Conservation (phyloP, 2,113 vertebrate genomes). For the Siphamia tubifer region DNA sequence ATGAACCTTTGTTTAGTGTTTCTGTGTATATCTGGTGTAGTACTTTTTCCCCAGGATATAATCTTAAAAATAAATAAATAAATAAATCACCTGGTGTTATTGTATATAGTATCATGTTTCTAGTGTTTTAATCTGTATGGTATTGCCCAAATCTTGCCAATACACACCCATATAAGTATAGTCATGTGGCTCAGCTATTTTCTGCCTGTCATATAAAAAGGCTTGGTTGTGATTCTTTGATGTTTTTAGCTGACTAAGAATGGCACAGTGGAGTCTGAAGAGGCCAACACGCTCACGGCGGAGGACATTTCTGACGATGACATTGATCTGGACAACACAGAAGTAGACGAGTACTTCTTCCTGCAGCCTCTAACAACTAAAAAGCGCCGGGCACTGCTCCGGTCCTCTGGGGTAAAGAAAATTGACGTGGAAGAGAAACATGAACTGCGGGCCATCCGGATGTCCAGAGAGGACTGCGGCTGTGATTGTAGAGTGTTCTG, state of each 20-base stretch:
- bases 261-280: constrained; percentile 93
- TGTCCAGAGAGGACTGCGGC: constrained; percentile 96
- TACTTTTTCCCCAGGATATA: too few species aligned
- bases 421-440: constrained; percentile 98
- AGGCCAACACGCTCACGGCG: constrained; percentile 90
- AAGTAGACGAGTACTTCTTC: constrained; percentile 98
- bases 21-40: too few species aligned
- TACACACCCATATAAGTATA: too few species aligned
- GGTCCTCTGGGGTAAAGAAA: constrained; percentile 95
- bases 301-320: constrained; percentile 99
- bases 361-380: constrained; percentile 96
- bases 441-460: constrained; percentile 91
- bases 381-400: constrained; percentile 90
- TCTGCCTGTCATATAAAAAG: neutral
- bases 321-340: constrained; percentile 97
- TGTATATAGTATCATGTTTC: too few species aligned
- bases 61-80: too few species aligned
- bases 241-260: constrained; percentile 92
- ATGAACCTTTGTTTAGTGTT: too few species aligned
- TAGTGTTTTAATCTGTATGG: too few species aligned
- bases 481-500: constrained; percentile 97
- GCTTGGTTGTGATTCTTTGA: constrained; percentile 15
- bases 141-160: too few species aligned
- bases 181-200: neutral
- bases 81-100: too few species aligned